Evolutionary conservation across 1,140 invertebrate genomes (phyloP).

Genomic region (Diuraphis noxia): DNA sequence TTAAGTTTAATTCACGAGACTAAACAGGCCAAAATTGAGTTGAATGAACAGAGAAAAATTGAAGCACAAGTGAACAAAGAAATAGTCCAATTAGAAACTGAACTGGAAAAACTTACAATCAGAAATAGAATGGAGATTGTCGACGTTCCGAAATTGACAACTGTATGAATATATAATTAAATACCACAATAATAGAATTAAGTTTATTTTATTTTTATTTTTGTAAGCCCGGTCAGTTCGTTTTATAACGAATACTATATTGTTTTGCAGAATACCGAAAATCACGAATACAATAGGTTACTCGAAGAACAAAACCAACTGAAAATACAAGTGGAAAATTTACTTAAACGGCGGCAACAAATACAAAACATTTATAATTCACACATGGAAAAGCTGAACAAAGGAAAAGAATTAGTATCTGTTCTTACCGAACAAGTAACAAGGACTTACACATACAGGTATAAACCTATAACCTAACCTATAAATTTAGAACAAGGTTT

Average conservation of each 20-base stretch:
- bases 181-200: neutral
- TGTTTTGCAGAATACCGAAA: neutral
- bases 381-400: slow-evolving; percentile 18
- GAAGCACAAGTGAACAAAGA: neutral
- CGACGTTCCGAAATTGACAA: neutral
- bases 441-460: slow-evolving; percentile 14
- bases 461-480: neutral
- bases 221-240: neutral
- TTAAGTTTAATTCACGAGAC: neutral
- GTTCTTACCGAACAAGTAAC: neutral
- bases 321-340: neutral
- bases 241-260: neutral
- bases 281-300: slow-evolving; percentile 23
- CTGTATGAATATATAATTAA: neutral
- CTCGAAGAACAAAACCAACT: neutral
- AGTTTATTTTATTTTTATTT: neutral
- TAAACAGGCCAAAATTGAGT: neutral
- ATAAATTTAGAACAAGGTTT: too few relatives aligned
- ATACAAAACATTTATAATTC: neutral
- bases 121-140: neutral
- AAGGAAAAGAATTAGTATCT: neutral
- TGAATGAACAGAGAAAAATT: neutral
- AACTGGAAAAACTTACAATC: neutral
- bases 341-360: neutral
- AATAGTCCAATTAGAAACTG: neutral